phyloP scores from a whole-genome alignment of 2,797 vertebrate genomes.

The Hylomyscus alleni region DNA sequence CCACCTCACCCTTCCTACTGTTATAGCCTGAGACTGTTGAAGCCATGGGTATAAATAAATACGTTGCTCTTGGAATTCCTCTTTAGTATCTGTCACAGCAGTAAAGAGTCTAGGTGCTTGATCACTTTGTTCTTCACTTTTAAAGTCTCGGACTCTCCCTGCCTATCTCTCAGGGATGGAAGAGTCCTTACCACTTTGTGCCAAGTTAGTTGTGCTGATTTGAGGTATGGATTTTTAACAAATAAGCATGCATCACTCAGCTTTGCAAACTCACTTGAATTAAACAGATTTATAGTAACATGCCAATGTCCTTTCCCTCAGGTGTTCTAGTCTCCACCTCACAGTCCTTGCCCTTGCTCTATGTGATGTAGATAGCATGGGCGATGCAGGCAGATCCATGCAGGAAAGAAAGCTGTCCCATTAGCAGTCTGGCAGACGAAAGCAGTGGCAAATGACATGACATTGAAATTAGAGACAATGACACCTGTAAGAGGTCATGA shows the following conservation, averaged over 20 bases:
- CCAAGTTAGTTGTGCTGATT: not conserved
- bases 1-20: not conserved
- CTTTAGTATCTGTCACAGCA: not conserved
- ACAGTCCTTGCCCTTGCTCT: not conserved
- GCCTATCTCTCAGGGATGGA: not conserved
- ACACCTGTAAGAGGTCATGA: not conserved
- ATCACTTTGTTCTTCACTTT: not conserved
- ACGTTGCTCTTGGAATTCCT: not conserved
- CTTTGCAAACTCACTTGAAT: not conserved
- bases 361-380: not conserved
- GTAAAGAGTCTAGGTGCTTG: not conserved
- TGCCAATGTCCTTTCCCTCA: not conserved
- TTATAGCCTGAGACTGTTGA: not conserved
- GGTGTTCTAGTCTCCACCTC: not conserved
- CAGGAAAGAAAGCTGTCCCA: not conserved
- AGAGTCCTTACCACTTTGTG: not conserved
- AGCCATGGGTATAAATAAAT: not conserved
- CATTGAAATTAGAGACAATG: not conserved
- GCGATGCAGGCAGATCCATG: not conserved
- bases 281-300: not conserved
- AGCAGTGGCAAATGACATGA: not conserved
- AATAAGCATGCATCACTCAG: not conserved
- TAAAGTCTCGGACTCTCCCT: not conserved
- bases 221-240: conserved; percentile 27
- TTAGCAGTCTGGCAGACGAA: not conserved